A percentile compares a stretch with the other conserved stretches of the same genome.
Conservation (phyloP, 1,140 invertebrate genomes). For the Mercenaria mercenaria region DNA sequence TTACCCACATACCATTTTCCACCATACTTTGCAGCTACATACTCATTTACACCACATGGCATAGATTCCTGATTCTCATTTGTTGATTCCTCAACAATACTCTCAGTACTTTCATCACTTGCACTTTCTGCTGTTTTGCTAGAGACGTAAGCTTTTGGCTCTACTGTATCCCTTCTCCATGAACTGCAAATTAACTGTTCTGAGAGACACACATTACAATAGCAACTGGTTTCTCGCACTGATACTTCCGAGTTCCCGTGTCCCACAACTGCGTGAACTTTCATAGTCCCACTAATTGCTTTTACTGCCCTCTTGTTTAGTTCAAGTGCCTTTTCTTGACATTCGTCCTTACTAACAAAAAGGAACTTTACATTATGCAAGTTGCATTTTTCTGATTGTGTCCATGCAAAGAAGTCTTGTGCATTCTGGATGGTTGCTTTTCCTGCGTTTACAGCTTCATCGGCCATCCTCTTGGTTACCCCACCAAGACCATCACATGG, state of each 20-base stretch:
- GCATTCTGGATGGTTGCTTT: constrained; percentile 55
- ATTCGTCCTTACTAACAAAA: constrained; percentile 21
- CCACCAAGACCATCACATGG: constrained; percentile 59
- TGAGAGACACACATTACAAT: constrained; percentile 45
- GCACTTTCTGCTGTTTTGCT: no score
- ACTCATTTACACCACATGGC: constrained; percentile 9
- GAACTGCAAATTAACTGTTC: neutral
- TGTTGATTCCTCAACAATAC: no score
- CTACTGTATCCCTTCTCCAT: constrained; percentile 6
- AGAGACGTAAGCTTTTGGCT: no score
- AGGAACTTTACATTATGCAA: no score
- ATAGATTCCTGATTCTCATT: neutral
- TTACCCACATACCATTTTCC: constrained; percentile 52
- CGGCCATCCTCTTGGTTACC: constrained; percentile 57
- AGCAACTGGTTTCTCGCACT: constrained; percentile 37
- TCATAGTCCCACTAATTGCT: constrained; percentile 57
- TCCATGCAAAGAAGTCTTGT: constrained; percentile 60
- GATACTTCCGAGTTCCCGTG: neutral
- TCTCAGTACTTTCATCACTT: no score
- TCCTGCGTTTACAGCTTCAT: constrained; percentile 43
- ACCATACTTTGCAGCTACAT: constrained; percentile 20
- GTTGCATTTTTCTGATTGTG: neutral
- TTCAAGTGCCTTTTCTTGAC: neutral
- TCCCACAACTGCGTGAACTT: constrained; percentile 55
- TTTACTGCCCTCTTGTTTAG: neutral